These are phyloP conservation scores for Siderastrea siderea DNA, from an alignment of 92 coral and sea anemone genomes.

Conservation along the genomic window DNA sequence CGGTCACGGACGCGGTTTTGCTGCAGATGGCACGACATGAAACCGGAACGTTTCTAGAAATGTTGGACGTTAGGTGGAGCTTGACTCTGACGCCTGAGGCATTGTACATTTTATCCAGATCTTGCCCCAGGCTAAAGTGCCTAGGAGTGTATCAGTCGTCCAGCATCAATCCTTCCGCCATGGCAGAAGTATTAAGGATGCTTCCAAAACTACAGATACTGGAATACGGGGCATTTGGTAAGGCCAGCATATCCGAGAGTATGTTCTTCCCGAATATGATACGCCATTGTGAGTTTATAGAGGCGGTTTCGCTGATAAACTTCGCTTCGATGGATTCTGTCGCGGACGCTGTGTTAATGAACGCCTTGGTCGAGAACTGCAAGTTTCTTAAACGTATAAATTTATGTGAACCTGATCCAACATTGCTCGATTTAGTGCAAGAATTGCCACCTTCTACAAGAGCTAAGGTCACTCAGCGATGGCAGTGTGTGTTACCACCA, in stretches of 20 bases:
- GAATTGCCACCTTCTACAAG: conserved; percentile 79
- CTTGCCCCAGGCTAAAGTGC: conserved; percentile 88
- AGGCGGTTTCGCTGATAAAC: conserved; percentile 90
- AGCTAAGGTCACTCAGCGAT: conserved; percentile 90
- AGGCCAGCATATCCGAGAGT: conserved; percentile 97
- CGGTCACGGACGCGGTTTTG: conserved; percentile 95
- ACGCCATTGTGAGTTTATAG: conserved; percentile 84
- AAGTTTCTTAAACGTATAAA: conserved; percentile 81
- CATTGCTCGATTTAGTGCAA: conserved; percentile 84
- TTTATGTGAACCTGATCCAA: conserved; percentile 96
- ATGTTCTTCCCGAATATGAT: conserved; percentile 94
- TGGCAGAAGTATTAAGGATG: conserved; percentile 93
- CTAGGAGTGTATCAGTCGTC: conserved; percentile 98
- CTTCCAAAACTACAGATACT: conserved; percentile 90
- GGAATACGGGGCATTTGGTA: conserved; percentile 99
- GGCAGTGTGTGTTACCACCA: conserved; percentile 99
- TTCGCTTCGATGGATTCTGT: conserved; percentile 90
- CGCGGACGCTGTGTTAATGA: conserved; percentile 87
- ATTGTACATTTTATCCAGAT: conserved; percentile 80
- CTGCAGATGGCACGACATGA: conserved; percentile 90
- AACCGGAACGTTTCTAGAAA: conserved; percentile 84
- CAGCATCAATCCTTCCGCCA: conserved; percentile 92
- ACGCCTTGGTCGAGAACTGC: conserved; percentile 89
- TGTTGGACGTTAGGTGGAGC: conserved; percentile 99
- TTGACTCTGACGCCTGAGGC: conserved; percentile 96